These are phyloP conservation scores for Strigamia crassipes DNA, from an alignment of 2,888 invertebrate species.

Conservation along the genomic window DNA sequence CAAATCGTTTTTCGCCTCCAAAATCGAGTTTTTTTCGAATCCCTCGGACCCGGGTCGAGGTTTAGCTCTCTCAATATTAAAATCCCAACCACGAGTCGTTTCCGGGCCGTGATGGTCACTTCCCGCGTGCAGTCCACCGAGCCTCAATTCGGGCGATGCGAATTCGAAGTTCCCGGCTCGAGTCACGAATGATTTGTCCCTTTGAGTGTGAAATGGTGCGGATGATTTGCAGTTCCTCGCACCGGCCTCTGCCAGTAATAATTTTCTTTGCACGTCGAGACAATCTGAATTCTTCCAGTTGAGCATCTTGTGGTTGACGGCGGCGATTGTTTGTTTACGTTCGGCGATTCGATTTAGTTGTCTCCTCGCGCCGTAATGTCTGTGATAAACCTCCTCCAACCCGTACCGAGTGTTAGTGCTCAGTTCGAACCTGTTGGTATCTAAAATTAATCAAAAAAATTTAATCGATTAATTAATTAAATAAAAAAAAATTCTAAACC, in stretches of 20 bases:
- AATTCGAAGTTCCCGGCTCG: background rate
- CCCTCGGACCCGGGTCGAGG: background rate
- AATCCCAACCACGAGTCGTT: background rate
- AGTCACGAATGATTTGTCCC: background rate
- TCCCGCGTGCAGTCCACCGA: background rate
- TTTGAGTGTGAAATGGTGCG: background rate
- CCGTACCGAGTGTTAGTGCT: background rate
- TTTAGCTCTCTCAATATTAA: background rate
- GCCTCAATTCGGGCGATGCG: background rate
- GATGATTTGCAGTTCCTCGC: background rate
- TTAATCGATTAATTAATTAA: background rate
- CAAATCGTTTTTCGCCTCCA: background rate
- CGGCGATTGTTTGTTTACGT: background rate
- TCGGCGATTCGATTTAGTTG: background rate
- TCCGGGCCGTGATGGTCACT: background rate
- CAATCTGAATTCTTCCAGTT: background rate
- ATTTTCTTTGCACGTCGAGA: background rate
- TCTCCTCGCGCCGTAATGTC: background rate
- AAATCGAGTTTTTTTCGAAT: background rate
- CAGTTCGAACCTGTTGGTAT: background rate
- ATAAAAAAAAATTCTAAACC: background rate
- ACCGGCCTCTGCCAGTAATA: background rate
- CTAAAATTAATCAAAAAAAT: background rate
- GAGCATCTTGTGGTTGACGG: background rate
- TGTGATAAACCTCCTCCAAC: conserved; percentile 24